Conservation (phyloP, 1,140 invertebrate genomes). For the Dendrolimus kikuchii region DNA sequence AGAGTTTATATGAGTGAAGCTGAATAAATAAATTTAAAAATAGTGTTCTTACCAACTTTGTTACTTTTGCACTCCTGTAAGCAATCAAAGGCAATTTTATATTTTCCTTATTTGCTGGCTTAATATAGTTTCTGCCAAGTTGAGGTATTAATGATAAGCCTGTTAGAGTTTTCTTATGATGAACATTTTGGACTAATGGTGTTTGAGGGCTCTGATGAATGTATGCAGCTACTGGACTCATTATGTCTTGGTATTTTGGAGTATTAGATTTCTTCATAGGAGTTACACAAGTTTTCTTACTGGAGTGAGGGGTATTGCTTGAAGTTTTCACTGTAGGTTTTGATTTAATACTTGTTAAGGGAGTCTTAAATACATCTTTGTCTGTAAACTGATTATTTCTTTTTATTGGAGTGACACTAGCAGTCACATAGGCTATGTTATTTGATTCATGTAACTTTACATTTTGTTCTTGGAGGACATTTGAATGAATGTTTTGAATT, state of each 20-base stretch:
- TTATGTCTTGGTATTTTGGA: conserved; percentile 33
- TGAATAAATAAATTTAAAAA: no score
- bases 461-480: no score
- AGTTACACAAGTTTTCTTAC: conserved; percentile 22
- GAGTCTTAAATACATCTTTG: conserved; percentile 13
- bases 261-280: conserved; percentile 26
- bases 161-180: conserved; percentile 35
- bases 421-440: no score
- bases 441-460: no score
- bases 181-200: conserved; percentile 40
- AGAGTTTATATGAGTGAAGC: no score
- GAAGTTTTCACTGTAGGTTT: conserved; percentile 36
- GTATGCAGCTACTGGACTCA: conserved; percentile 47
- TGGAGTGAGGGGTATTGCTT: conserved; percentile 14
- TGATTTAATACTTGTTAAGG: conserved; percentile 14
- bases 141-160: conserved; percentile 34
- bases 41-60: conserved; percentile 35
- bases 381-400: not conserved
- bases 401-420: not conserved
- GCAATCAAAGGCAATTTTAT: conserved; percentile 33
- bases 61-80: conserved; percentile 46
- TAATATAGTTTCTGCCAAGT: conserved; percentile 18
- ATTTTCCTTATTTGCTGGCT: conserved; percentile 39
- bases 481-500: no score
- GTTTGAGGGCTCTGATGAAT: conserved; percentile 43